These are phyloP conservation scores for Hemitrygon akajei DNA, from an alignment of 2,797 vertebrate species.

Conservation along the genomic window DNA sequence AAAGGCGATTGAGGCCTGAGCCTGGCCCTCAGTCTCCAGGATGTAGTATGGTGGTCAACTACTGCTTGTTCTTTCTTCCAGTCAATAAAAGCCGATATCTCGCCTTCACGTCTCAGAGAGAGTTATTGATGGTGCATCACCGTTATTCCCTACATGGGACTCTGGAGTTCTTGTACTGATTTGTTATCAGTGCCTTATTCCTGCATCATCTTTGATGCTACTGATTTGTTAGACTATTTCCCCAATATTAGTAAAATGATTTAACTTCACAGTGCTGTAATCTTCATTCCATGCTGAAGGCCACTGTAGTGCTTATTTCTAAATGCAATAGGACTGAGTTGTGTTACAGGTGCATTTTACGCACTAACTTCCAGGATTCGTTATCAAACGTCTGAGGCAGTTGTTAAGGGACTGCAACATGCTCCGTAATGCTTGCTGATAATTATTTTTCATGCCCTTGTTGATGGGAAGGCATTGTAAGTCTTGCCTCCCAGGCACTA, in stretches of 20 bases:
- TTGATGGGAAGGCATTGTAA: not conserved
- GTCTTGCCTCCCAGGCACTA: not conserved
- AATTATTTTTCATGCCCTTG: not conserved
- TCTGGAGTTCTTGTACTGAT: no score
- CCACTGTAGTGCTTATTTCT: not conserved
- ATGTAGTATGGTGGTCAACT: no score
- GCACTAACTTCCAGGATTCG: not conserved
- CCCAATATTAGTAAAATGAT: not conserved
- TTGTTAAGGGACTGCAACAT: not conserved
- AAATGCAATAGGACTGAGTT: not conserved
- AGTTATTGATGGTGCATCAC: no score
- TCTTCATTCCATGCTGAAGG: not conserved
- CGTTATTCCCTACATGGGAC: not conserved
- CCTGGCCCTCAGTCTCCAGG: no score
- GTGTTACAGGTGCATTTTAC: not conserved
- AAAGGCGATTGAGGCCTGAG: no score
- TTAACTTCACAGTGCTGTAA: not conserved
- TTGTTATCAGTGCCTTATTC: not conserved
- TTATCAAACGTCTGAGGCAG: not conserved
- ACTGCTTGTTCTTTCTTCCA: no score
- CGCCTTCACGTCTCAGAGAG: no score
- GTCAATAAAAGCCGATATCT: no score
- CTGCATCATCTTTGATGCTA: not conserved
- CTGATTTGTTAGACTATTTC: not conserved
- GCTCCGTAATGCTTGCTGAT: not conserved